Evolutionary conservation across 2,113 vertebrate species (phyloP).

Genomic region (Corapipo altera): DNA sequence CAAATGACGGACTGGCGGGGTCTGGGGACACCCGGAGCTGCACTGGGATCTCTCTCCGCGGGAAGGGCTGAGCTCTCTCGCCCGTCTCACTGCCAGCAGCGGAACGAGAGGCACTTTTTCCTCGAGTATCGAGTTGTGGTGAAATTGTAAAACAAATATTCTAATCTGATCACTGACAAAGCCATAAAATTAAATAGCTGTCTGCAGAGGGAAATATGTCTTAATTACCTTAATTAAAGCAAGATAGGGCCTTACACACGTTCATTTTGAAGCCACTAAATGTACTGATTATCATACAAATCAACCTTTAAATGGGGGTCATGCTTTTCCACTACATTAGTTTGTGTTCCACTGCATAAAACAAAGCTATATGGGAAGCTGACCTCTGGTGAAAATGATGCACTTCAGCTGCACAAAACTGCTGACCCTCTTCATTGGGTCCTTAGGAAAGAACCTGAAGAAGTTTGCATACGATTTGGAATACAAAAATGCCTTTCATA

Average conservation of each 20-base stretch:
- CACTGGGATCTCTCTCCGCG: neutral
- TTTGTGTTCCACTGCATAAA: conserved; percentile 55
- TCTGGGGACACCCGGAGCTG: neutral
- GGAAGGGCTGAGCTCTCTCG: neutral
- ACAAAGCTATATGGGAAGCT: conserved; percentile 12
- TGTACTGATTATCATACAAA: conserved; percentile 58
- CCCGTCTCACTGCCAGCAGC: neutral
- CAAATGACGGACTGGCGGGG: neutral
- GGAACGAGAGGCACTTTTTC: neutral
- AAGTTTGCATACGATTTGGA: neutral
- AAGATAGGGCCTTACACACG: conserved; percentile 30
- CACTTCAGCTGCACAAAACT: neutral
- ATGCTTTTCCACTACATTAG: conserved; percentile 57
- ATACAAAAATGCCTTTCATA: neutral
- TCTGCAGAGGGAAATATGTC: conserved; percentile 63
- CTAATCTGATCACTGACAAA: conserved; percentile 53
- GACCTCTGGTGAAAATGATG: conserved; percentile 33
- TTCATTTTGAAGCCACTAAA: conserved; percentile 49
- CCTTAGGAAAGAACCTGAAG: conserved; percentile 8
- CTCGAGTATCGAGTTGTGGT: neutral
- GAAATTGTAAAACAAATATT: conserved; percentile 59
- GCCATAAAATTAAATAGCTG: conserved; percentile 67
- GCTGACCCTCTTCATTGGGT: conserved; percentile 24
- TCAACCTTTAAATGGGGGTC: conserved; percentile 61
- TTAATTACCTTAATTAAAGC: conserved; percentile 72